A percentile compares a stretch with the other conserved stretches of the same genome.
These are phyloP conservation scores for Germaria angustata DNA, from an alignment of 2,888 invertebrate genomes.

Conservation along the genomic window DNA sequence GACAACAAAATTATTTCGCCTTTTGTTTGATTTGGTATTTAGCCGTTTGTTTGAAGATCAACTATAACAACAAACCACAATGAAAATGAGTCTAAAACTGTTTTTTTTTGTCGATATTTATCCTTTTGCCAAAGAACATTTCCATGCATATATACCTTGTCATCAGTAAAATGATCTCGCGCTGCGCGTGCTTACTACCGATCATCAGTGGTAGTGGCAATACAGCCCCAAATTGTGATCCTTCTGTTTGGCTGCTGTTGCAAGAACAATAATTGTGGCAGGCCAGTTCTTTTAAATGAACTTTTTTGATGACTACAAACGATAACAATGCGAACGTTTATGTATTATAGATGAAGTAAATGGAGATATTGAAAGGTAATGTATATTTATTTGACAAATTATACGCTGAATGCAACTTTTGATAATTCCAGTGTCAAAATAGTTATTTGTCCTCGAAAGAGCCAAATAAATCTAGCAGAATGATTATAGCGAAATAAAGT, in stretches of 20 bases:
- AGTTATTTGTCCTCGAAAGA: too few species aligned
- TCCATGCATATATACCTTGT: slow-evolving; percentile 16
- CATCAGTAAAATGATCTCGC: slow-evolving; percentile 61
- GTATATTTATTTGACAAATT: not conserved
- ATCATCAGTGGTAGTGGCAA: slow-evolving; percentile 66
- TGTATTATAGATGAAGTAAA: not conserved
- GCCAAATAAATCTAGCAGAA: too few species aligned
- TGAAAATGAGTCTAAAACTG: too few species aligned
- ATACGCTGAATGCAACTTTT: not conserved
- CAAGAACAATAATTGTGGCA: slow-evolving; percentile 41
- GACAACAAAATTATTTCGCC: slow-evolving; percentile 78
- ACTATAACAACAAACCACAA: not conserved
- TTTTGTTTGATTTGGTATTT: slow-evolving; percentile 67
- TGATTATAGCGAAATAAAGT: too few species aligned
- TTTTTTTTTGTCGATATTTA: not conserved
- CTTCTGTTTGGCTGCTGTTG: slow-evolving; percentile 67
- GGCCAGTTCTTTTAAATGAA: not conserved
- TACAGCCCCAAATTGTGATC: slow-evolving; percentile 64
- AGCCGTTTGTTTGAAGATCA: slow-evolving; percentile 67
- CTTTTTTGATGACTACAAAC: not conserved
- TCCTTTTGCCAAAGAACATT: not conserved
- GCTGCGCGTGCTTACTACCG: slow-evolving; percentile 70
- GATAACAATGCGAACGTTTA: slow-evolving; percentile 13
- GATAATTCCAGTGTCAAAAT: too few species aligned
- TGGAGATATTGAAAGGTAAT: not conserved